These are phyloP conservation scores for Listronotus oregonensis DNA, from an alignment of 1,140 invertebrate species.

Conservation along the genomic window DNA sequence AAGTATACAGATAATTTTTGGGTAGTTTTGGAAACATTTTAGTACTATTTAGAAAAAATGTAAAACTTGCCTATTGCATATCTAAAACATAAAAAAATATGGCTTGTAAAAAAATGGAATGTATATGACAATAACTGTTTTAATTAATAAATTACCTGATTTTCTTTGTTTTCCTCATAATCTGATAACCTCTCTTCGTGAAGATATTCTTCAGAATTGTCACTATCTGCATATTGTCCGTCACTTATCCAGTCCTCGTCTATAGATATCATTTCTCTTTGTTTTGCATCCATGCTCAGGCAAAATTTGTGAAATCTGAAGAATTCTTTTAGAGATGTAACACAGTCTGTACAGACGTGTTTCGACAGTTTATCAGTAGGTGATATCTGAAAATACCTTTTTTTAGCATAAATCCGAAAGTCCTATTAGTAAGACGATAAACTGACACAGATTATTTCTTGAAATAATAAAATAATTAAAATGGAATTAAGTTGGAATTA, in stretches of 20 bases:
- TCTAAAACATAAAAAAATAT: too few relatives aligned
- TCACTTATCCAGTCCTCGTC: background rate
- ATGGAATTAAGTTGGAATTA: too few relatives aligned
- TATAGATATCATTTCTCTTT: slow-evolving; percentile 1
- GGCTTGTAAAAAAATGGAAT: too few relatives aligned
- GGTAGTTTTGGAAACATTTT: too few relatives aligned
- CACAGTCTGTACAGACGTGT: slow-evolving; percentile 42
- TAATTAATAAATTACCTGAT: background rate
- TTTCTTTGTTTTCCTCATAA: slow-evolving; percentile 13
- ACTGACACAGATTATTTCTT: too few relatives aligned
- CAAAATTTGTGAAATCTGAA: slow-evolving; percentile 34
- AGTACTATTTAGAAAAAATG: too few relatives aligned
- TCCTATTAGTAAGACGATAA: too few relatives aligned
- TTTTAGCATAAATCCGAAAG: too few relatives aligned
- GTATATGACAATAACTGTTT: too few relatives aligned
- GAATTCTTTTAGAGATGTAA: slow-evolving; percentile 28
- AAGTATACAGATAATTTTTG: too few relatives aligned
- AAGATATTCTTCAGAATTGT: slow-evolving; percentile 25
- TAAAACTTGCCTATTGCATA: too few relatives aligned
- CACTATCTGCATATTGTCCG: slow-evolving; percentile 19
- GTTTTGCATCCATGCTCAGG: slow-evolving; percentile 30
- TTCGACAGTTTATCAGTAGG: slow-evolving; percentile 44
- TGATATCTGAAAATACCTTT: slow-evolving; percentile 37
- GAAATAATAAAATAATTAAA: too few relatives aligned
- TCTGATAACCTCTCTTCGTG: slow-evolving; percentile 24